A percentile compares a stretch with the other conserved stretches of the same genome.
Conservation (phyloP, 1,140 invertebrate species). For the Trialeurodes vaporariorum region DNA sequence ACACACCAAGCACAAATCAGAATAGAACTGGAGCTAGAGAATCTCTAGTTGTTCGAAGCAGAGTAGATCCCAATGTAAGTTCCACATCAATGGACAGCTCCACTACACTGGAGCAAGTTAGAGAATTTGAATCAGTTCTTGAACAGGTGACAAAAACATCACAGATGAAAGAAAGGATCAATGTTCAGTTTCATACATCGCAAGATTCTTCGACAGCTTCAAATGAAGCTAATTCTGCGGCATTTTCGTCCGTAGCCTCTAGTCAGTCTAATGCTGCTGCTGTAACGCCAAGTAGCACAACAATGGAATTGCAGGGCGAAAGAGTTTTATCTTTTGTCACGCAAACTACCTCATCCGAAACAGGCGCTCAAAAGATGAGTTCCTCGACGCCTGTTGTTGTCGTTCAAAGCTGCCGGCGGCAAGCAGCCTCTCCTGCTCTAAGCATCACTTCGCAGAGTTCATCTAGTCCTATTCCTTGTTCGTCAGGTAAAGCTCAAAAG, state of each 20-base stretch:
- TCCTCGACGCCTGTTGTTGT: conserved; percentile 45
- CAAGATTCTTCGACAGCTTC: background rate
- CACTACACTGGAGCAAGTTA: conserved; percentile 56
- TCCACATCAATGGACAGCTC: conserved; percentile 31
- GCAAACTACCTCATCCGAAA: conserved; percentile 12
- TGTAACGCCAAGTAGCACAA: conserved; percentile 15
- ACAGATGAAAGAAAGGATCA: conserved; percentile 48
- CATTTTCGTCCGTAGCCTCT: background rate
- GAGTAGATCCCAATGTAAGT: background rate
- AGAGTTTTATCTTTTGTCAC: conserved; percentile 19
- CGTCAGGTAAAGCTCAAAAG: background rate
- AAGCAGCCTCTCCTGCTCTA: conserved; percentile 43
- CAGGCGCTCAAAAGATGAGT: conserved; percentile 34
- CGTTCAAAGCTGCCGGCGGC: conserved; percentile 45
- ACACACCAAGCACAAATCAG: background rate
- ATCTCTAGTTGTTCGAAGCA: background rate
- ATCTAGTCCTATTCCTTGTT: conserved; percentile 37
- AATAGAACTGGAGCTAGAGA: background rate
- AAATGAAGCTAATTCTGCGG: background rate
- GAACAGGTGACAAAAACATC: conserved; percentile 47
- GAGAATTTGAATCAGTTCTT: conserved; percentile 69
- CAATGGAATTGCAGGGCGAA: conserved; percentile 20
- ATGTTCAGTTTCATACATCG: background rate
- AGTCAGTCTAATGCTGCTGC: conserved; percentile 14
- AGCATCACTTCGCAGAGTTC: conserved; percentile 49